Percentiles rank a stretch among this genome's conserved stretches.
These are phyloP conservation scores for Natator depressus DNA, from an alignment of 2,113 vertebrate genomes.

Conservation along the genomic window DNA sequence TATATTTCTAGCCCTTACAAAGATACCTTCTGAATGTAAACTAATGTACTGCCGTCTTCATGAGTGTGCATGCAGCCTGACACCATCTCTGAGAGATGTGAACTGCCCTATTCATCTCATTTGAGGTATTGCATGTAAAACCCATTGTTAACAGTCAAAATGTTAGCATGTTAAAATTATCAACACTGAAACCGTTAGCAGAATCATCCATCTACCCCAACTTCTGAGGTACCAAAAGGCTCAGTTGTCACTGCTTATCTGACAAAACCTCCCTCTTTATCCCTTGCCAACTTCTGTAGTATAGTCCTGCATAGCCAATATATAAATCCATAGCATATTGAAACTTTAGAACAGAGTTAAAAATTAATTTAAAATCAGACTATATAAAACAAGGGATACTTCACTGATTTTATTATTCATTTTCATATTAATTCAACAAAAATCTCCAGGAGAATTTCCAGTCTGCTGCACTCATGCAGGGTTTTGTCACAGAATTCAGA, in stretches of 20 bases:
- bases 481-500: not conserved
- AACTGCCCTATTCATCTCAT: not conserved
- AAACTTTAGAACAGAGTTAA: not conserved
- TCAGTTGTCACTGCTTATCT: not conserved
- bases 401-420: not conserved
- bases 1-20: not conserved
- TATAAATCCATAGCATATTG: fast-evolving
- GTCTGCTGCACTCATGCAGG: not conserved
- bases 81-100: not conserved
- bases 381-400: not conserved
- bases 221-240: not conserved
- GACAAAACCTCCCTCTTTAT: not conserved
- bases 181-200: too few relatives aligned
- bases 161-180: too few relatives aligned
- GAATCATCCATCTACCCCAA: too few relatives aligned
- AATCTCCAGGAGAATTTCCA: fast-evolving
- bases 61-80: not conserved
- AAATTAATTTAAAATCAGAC: not conserved
- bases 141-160: not conserved
- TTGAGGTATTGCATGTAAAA: not conserved
- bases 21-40: not conserved
- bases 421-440: not conserved
- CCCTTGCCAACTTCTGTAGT: too few relatives aligned
- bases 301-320: not conserved
- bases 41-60: not conserved